Evolutionary conservation across 2,888 invertebrate genomes (phyloP).

Genomic region (Himalopsyche tibetana): DNA sequence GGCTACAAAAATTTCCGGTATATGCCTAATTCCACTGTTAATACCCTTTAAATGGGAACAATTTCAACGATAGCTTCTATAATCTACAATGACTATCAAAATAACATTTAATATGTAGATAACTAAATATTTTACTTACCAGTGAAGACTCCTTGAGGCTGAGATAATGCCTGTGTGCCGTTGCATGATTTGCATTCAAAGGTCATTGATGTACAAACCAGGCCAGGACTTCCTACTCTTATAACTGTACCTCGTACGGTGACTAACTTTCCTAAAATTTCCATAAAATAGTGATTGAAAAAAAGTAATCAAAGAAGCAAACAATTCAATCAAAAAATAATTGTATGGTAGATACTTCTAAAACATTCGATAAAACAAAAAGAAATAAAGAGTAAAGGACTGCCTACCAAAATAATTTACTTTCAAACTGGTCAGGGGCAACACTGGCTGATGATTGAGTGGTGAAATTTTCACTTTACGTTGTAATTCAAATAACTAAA

Average conservation of each 20-base stretch:
- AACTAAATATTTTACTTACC: conserved; percentile 67
- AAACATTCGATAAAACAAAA: neutral
- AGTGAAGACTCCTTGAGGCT: conserved; percentile 78
- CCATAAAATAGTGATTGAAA: conserved; percentile 54
- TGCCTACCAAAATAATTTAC: conserved; percentile 83
- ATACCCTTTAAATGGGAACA: conserved; percentile 66
- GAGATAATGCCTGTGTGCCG: conserved; percentile 80
- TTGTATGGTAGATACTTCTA: too few relatives aligned
- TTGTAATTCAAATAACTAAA: conserved; percentile 73
- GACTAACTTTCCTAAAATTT: conserved; percentile 82
- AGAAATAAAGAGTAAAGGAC: conserved; percentile 23
- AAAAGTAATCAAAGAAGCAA: too few relatives aligned
- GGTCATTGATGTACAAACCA: conserved; percentile 85
- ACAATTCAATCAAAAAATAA: too few relatives aligned
- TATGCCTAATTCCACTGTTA: conserved; percentile 65
- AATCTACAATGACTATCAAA: too few relatives aligned
- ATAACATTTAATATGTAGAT: too few relatives aligned
- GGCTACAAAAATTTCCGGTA: too few relatives aligned
- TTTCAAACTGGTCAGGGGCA: conserved; percentile 83
- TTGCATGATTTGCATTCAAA: conserved; percentile 86
- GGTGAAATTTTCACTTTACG: conserved; percentile 73
- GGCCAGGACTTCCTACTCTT: conserved; percentile 85
- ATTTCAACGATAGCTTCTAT: too few relatives aligned
- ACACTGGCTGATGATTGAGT: conserved; percentile 79
- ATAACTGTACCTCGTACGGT: conserved; percentile 91